phyloP scores from a whole-genome alignment of 2,888 invertebrate species.

The Pachliopta kotzebuea region DNA sequence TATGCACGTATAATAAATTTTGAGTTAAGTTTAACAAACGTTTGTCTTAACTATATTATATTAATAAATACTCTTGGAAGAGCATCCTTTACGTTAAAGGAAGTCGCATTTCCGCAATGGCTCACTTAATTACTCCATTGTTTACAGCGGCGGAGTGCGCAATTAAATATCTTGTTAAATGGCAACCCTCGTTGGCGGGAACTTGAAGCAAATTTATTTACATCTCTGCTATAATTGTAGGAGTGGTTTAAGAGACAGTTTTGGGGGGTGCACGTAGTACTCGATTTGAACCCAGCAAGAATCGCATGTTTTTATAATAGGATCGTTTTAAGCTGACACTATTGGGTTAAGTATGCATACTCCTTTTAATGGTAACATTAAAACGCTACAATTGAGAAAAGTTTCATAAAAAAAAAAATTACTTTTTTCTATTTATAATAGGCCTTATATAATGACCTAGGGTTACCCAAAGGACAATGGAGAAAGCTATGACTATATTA shows the following conservation, averaged over 20 bases:
- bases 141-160: conserved; percentile 24
- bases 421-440: no score
- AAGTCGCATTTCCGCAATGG: conserved; percentile 24
- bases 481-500: no score
- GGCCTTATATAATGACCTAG: no score
- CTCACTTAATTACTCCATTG: conserved; percentile 26
- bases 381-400: no score
- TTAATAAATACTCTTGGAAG: not conserved
- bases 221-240: not conserved
- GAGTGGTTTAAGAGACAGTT: not conserved
- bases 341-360: no score
- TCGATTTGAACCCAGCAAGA: not conserved
- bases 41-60: not conserved
- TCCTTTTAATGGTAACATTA: not conserved
- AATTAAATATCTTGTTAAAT: conserved; percentile 26
- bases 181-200: conserved; percentile 15
- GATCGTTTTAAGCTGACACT: not conserved
- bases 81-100: conserved; percentile 12
- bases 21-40: not conserved
- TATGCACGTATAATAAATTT: not conserved
- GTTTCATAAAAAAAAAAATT: no score
- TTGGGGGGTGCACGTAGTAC: not conserved
- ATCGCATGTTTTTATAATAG: not conserved
- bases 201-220: conserved; percentile 18
- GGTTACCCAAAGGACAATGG: no score